A percentile compares a stretch with the other conserved stretches of the same genome.
phyloP scores from a whole-genome alignment of 2,888 invertebrate genomes.

The Morpho deidamia region DNA sequence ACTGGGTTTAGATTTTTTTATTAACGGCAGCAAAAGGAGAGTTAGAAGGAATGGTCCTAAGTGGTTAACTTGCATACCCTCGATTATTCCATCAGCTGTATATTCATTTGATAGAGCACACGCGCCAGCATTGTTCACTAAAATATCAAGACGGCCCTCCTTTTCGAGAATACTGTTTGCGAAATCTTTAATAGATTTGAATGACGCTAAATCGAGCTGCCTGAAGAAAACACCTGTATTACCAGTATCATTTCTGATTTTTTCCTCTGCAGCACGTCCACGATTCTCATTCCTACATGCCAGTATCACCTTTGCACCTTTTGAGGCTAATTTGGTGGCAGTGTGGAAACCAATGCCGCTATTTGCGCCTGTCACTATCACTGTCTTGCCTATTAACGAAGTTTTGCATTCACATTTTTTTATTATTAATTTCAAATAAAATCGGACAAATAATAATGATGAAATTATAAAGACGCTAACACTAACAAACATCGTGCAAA shows the following conservation, averaged over 20 bases:
- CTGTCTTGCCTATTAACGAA: constrained; percentile 22
- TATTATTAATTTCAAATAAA: constrained; percentile 10
- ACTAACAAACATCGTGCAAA: background rate
- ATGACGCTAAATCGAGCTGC: constrained; percentile 36
- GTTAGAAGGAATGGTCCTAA: constrained; percentile 81
- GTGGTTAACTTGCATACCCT: constrained; percentile 73
- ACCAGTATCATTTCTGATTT: constrained; percentile 25
- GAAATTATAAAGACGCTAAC: background rate
- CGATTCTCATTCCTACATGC: constrained; percentile 42
- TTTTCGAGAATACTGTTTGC: constrained; percentile 50
- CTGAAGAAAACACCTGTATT: constrained; percentile 26
- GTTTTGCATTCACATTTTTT: constrained; percentile 11
- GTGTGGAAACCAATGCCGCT: constrained; percentile 49
- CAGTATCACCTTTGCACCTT: constrained; percentile 44
- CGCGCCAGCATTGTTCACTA: constrained; percentile 64
- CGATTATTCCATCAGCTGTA: constrained; percentile 79
- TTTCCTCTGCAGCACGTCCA: constrained; percentile 31
- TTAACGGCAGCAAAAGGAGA: constrained; percentile 48
- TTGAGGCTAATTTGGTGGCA: constrained; percentile 39
- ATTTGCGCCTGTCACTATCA: constrained; percentile 30
- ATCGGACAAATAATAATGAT: background rate
- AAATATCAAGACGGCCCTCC: constrained; percentile 45
- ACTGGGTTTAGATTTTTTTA: constrained; percentile 83
- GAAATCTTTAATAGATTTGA: constrained; percentile 54
- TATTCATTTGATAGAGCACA: constrained; percentile 18